Conservation (phyloP, 1,140 invertebrate species). For the Hyles euphorbiae region DNA sequence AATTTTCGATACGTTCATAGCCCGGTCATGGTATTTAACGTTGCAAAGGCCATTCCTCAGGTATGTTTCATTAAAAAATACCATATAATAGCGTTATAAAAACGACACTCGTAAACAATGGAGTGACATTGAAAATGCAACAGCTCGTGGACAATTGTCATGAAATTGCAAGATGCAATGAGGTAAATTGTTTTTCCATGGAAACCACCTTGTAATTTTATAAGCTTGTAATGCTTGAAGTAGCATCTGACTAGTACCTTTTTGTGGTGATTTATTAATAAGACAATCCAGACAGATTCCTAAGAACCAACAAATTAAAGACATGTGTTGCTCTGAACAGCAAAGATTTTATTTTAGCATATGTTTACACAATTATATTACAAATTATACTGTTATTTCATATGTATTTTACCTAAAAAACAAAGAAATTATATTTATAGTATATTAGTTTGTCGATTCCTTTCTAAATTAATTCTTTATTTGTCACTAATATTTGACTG, state of each 20-base stretch:
- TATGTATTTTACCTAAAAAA: too few species aligned
- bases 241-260: not conserved
- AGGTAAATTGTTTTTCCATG: slow-evolving; percentile 14
- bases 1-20: too few species aligned
- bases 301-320: too few species aligned
- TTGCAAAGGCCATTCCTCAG: not conserved
- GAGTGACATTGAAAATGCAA: slow-evolving; percentile 47
- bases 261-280: too few species aligned
- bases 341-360: too few species aligned
- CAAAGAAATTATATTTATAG: too few species aligned
- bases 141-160: slow-evolving; percentile 13
- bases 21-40: too few species aligned
- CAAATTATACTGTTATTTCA: slow-evolving; percentile 4
- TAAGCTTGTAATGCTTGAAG: not conserved
- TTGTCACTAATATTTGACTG: too few species aligned
- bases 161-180: slow-evolving; percentile 39
- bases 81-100: slow-evolving; percentile 16
- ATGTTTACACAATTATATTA: not conserved
- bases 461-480: too few species aligned
- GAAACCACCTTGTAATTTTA: not conserved
- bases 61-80: not conserved
- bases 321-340: too few species aligned
- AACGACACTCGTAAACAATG: slow-evolving; percentile 35
- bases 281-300: too few species aligned
- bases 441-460: too few species aligned